These are phyloP conservation scores for Chymomyza fuscimana DNA, from an alignment of 2,888 invertebrate genomes.

Conservation along the genomic window DNA sequence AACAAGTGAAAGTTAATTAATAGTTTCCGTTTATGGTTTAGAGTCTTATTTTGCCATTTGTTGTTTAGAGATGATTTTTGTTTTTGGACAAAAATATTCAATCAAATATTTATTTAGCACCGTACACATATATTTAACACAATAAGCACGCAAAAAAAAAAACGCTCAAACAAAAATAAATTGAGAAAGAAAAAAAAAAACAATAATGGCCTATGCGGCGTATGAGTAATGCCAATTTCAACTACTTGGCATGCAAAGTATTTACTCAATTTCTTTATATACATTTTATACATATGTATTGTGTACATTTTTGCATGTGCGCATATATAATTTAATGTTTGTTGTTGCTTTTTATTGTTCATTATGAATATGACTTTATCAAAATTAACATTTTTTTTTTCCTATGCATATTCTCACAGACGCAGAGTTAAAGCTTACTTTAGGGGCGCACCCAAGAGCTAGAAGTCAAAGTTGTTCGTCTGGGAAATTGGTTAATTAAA, in stretches of 20 bases:
- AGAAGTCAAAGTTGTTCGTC: constrained; percentile 16
- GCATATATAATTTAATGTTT: constrained; percentile 30
- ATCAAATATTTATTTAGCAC: constrained; percentile 17
- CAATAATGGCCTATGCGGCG: constrained; percentile 25
- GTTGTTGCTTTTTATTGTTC: constrained; percentile 2
- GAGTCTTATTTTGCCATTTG: constrained; percentile 21
- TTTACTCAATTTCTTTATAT: neutral
- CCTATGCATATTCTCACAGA: constrained; percentile 46
- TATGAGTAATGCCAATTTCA: constrained; percentile 35
- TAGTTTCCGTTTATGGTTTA: constrained; percentile 61
- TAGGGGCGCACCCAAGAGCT: neutral
- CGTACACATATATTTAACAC: constrained; percentile 22
- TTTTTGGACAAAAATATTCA: neutral
- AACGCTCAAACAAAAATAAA: no score
- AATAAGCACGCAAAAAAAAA: constrained; percentile 21
- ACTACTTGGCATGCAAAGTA: constrained; percentile 10
- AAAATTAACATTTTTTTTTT: constrained; percentile 40
- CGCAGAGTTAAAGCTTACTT: constrained; percentile 5
- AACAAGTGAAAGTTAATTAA: constrained; percentile 69
- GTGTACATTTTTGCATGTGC: constrained; percentile 52
- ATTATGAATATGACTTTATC: constrained; percentile 6
- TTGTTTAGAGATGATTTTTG: constrained; percentile 2
- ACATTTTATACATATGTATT: neutral
- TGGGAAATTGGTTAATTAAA: constrained; percentile 60
- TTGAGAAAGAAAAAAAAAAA: neutral